Evolutionary conservation across 2,797 vertebrate genomes (phyloP).

Genomic region (Taeniopygia guttata): DNA sequence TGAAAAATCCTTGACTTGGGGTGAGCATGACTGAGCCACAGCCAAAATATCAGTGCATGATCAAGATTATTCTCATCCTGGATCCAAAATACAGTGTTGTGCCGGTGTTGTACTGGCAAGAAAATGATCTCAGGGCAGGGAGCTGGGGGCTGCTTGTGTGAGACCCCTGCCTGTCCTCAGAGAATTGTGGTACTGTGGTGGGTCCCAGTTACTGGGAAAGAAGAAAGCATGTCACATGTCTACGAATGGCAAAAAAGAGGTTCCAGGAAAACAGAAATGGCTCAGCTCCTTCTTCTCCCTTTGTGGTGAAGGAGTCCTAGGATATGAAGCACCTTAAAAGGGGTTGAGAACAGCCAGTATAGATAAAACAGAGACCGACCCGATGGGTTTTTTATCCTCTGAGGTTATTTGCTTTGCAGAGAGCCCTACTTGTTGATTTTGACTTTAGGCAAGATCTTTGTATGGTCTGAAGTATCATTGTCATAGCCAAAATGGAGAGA

Average conservation of each 20-base stretch:
- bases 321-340: not conserved
- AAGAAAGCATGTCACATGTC: not conserved
- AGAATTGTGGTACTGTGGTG: not conserved
- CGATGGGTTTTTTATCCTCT: not conserved
- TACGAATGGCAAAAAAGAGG: not conserved
- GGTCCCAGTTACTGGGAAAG: not conserved
- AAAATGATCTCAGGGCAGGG: not conserved
- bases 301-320: not conserved
- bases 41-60: not conserved
- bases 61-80: not conserved
- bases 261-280: not conserved
- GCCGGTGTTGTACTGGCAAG: not conserved
- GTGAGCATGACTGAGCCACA: not conserved
- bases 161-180: not conserved
- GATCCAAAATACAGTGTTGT: not conserved
- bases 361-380: not conserved
- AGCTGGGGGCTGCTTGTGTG: not conserved
- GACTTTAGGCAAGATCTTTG: not conserved
- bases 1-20: not conserved
- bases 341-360: not conserved
- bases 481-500: not conserved
- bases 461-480: not conserved
- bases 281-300: not conserved
- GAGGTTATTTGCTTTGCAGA: not conserved
- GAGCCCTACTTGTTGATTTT: not conserved